Percentiles rank a stretch among this genome's conserved stretches.
These are phyloP conservation scores for Porites lutea DNA, from an alignment of 64 coral and sea anemone genomes.

Conservation along the genomic window DNA sequence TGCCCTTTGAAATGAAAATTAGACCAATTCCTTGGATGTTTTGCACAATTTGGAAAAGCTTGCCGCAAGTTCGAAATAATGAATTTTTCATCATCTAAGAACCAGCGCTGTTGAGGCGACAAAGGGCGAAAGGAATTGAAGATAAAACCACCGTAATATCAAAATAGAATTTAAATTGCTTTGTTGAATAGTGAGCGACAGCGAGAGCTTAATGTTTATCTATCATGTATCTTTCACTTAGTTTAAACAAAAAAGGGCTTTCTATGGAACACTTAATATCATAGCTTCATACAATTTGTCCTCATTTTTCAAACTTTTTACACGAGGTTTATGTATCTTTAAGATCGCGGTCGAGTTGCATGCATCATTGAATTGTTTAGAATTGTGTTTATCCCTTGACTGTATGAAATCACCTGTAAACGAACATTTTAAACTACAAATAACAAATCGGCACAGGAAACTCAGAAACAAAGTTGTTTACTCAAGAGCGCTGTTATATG, in stretches of 20 bases:
- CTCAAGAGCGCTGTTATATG: background rate
- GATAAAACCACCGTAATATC: constrained; percentile 34
- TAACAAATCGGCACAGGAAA: background rate
- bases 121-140: background rate
- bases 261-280: background rate
- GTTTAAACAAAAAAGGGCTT: background rate
- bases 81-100: constrained; percentile 47
- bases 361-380: background rate
- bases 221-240: background rate
- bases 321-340: constrained; percentile 6
- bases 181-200: background rate
- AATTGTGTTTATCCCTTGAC: background rate
- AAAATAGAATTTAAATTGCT: constrained; percentile 22
- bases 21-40: constrained; percentile 43
- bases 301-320: too few relatives aligned
- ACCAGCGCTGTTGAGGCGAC: constrained; percentile 8
- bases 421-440: background rate
- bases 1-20: constrained; percentile 52
- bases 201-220: background rate
- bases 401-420: background rate
- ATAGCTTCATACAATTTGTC: too few relatives aligned
- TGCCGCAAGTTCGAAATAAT: constrained; percentile 22
- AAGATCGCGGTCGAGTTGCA: background rate
- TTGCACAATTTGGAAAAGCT: constrained; percentile 56
- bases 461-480: background rate